phyloP scores from a whole-genome alignment of 92 coral and sea anemone genomes.

The Phenganax marumi region DNA sequence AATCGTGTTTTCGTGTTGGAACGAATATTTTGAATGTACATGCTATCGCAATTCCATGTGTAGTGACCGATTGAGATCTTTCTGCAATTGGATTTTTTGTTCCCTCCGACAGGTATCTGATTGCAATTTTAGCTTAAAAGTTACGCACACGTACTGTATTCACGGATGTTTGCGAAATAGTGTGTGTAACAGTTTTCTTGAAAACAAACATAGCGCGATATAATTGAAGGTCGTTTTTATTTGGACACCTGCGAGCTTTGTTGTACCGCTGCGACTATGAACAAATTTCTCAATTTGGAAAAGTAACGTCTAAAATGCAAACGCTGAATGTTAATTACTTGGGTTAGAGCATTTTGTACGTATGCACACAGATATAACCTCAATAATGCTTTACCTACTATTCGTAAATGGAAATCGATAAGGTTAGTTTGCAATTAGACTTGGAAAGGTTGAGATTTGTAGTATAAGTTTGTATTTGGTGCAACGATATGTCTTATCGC shows the following conservation, averaged over 20 bases:
- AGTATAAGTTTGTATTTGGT: not conserved
- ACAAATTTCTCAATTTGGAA: not conserved
- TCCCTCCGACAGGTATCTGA: slow-evolving; percentile 1
- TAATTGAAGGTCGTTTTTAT: not conserved
- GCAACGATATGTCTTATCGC: slow-evolving; percentile 4
- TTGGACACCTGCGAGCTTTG: not conserved
- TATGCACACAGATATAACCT: not conserved
- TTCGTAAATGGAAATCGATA: not conserved
- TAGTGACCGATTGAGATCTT: not conserved
- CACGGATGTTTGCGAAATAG: slow-evolving; percentile 25
- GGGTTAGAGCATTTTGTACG: not conserved
- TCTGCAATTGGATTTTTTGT: not conserved
- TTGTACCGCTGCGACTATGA: slow-evolving; percentile 24
- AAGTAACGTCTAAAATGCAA: not conserved
- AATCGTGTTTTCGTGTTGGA: not conserved
- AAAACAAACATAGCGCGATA: not conserved
- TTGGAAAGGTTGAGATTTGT: not conserved
- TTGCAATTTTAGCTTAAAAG: not conserved
- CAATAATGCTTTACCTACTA: not conserved
- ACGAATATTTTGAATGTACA: not conserved
- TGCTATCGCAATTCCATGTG: not conserved
- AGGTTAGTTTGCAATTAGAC: not conserved
- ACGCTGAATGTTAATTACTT: not conserved
- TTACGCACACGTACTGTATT: not conserved
- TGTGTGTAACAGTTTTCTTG: slow-evolving; percentile 11